These are phyloP conservation scores for Platycnemis pennipes DNA, from an alignment of 2,888 invertebrate genomes.

Conservation along the genomic window DNA sequence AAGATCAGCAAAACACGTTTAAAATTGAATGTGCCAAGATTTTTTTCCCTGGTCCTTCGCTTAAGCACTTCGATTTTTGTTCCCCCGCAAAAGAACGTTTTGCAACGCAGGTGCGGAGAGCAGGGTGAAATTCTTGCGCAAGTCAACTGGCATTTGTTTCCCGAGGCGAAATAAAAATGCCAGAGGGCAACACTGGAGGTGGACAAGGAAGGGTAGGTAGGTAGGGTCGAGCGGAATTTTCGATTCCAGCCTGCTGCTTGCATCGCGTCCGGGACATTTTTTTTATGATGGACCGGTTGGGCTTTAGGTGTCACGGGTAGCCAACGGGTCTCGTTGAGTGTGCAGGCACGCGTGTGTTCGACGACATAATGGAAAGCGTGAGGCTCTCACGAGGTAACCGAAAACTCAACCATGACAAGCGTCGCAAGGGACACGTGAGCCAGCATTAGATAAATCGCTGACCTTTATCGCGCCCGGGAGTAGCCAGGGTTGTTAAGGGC, in stretches of 20 bases:
- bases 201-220: not conserved
- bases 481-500: not conserved
- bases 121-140: slow-evolving; percentile 1
- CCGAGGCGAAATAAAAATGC: slow-evolving; percentile 22
- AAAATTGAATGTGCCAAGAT: not conserved
- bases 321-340: not conserved
- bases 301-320: not conserved
- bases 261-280: not conserved
- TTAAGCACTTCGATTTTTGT: not conserved
- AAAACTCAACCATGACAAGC: not conserved
- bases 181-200: not conserved
- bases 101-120: slow-evolving; percentile 18
- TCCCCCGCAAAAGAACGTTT: not conserved
- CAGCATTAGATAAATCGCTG: not conserved
- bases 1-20: not conserved
- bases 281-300: not conserved
- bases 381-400: not conserved
- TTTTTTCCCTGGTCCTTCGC: not conserved
- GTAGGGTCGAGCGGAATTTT: not conserved
- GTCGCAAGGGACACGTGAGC: not conserved
- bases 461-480: not conserved
- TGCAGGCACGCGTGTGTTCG: not conserved
- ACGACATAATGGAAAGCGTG: not conserved
- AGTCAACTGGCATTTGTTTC: not conserved
- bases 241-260: not conserved